Evolutionary conservation across 2,113 vertebrate species (phyloP), one percentile per base, ranked within the genome.

Genomic region (Psittacus erithacus): DNA sequence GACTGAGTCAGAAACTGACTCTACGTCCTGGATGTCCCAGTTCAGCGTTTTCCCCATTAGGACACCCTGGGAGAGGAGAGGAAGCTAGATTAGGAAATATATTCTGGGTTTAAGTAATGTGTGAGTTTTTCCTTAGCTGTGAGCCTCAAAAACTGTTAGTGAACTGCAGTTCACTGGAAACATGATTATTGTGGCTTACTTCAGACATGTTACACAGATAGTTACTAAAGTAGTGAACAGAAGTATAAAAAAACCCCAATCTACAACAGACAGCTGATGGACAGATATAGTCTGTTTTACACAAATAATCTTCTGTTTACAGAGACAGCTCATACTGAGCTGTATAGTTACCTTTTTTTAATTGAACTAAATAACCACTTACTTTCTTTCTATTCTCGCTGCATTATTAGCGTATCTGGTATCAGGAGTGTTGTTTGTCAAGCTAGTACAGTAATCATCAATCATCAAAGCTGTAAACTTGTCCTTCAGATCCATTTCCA

Each of bases 401-500:
- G 64, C 87, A 3, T 96, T 91, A 29, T 96, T 89, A 24, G 92
- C 47, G 4, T 96, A 97, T 57, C 57, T 46, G 68, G 94, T 95
- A 33, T 95, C 88, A 7, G 97, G 95, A 25, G 98, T 97, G 87
- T 98, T 98, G 35, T 97, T 98, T 93, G 97, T 98, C 96, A 99
- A 97, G n/a, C 97, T 80, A 63, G 97, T 95, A 91, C 99, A 99
- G 91, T 98, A 98, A 86, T 98, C 97, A 23, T 99, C 99, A 3
- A 99, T 98, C 22, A 83, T 97, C 82, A 99, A 95, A 29, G 99
- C 99, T 33, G 96, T 88, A 77, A 96, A 98, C 87, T 99, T 99
- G 95, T 99, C 98, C 95, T 97, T 98, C 96, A 99, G 94, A 80
- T 99, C 99, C 94, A 98, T 98, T 85, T 99, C 99, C 49, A 99